These are phyloP conservation scores for Haemorhous mexicanus DNA, from an alignment of 2,113 vertebrate genomes.

Conservation along the genomic window DNA sequence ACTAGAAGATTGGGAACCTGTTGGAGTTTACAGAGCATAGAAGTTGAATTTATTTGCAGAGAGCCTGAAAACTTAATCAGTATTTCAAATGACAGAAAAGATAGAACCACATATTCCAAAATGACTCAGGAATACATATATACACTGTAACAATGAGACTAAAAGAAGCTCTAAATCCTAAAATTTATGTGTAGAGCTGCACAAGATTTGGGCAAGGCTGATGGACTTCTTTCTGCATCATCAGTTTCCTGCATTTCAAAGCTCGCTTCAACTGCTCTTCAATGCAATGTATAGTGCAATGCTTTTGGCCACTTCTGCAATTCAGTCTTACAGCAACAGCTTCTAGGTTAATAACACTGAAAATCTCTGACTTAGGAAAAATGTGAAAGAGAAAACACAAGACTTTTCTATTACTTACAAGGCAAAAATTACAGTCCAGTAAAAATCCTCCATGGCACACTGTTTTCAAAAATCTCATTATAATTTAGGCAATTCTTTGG, in stretches of 20 bases:
- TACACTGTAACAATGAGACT: background rate
- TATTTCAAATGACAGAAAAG: background rate
- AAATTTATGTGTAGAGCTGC: background rate
- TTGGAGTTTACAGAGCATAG: background rate
- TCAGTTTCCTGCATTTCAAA: background rate
- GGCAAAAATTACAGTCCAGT: background rate
- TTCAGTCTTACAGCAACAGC: background rate
- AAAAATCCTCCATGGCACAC: background rate
- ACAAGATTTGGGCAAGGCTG: background rate
- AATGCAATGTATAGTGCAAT: background rate
- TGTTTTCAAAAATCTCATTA: background rate
- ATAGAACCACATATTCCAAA: background rate
- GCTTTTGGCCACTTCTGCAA: background rate
- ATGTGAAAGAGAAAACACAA: background rate
- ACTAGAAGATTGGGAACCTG: background rate
- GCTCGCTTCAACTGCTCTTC: background rate
- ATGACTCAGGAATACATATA: background rate
- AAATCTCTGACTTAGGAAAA: background rate
- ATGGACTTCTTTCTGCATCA: background rate
- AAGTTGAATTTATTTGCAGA: background rate
- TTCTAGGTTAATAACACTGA: background rate
- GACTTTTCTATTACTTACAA: background rate
- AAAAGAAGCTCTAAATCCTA: background rate
- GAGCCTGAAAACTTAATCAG: background rate
- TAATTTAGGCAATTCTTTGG: background rate